A percentile compares a stretch with the other conserved stretches of the same genome.
Conservation (phyloP, 2,888 invertebrate genomes). For the Xestia sexstrigata region DNA sequence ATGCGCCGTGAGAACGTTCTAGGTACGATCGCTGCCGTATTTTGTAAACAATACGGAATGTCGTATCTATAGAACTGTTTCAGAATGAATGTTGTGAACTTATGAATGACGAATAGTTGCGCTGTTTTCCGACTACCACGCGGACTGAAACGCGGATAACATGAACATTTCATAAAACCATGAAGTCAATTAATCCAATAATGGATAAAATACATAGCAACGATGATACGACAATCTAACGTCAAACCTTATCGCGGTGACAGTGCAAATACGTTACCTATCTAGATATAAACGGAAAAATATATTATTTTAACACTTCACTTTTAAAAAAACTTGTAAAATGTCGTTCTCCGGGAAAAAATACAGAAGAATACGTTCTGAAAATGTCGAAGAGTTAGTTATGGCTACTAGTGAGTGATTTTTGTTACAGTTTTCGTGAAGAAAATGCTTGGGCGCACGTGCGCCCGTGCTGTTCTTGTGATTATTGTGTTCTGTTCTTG, state of each 20-base stretch:
- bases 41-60: background rate
- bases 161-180: background rate
- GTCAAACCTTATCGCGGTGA: conserved; percentile 56
- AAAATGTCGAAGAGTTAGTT: conserved; percentile 79
- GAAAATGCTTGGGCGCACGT: background rate
- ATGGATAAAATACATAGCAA: conserved; percentile 22
- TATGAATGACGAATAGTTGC: background rate
- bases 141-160: background rate
- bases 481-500: conserved; percentile 3
- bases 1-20: background rate
- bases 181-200: conserved; percentile 33
- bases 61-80: background rate
- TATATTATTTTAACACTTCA: conserved; percentile 33
- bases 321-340: conserved; percentile 27
- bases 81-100: background rate
- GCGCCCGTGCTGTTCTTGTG: background rate
- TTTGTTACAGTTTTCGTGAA: background rate
- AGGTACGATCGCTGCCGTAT: background rate
- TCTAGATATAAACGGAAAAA: conserved; percentile 29
- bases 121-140: background rate
- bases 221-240: conserved; percentile 49
- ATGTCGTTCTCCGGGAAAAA: conserved; percentile 84
- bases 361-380: conserved; percentile 76
- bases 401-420: conserved; percentile 77
- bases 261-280: conserved; percentile 24